Percentiles rank a stretch among this genome's conserved stretches.
Evolutionary conservation across 2,888 invertebrate species (phyloP).

Genomic region (Pemphredon lugubris): DNA sequence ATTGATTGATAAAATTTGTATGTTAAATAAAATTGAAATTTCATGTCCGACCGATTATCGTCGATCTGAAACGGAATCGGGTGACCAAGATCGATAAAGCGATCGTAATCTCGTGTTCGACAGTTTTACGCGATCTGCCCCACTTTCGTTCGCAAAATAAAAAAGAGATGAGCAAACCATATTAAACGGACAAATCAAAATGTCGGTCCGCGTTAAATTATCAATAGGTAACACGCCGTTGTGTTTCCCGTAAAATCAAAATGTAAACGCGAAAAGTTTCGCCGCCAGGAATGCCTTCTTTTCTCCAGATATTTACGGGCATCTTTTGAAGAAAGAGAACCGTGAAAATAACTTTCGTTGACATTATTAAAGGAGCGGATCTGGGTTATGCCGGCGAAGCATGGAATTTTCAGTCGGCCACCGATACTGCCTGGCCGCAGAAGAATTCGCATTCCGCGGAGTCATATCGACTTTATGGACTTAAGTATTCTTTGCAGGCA

Average conservation of each 20-base stretch:
- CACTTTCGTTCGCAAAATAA: no score
- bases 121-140: no score
- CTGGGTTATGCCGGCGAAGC: conserved; percentile 15
- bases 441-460: conserved; percentile 28
- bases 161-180: no score
- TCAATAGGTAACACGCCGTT: conserved; percentile 4
- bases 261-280: conserved; percentile 39
- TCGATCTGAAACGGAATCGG: no score
- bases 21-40: no score
- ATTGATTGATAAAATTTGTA: background rate
- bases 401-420: conserved; percentile 19
- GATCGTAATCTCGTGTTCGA: no score
- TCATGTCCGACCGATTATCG: no score
- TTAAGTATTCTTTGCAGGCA: conserved; percentile 45
- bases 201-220: conserved; percentile 16
- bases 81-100: no score
- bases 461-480: conserved; percentile 5
- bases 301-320: conserved; percentile 2
- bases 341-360: conserved; percentile 19
- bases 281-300: conserved; percentile 3
- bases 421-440: background rate
- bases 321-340: background rate
- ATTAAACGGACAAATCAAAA: no score
- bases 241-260: conserved; percentile 17
- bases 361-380: conserved; percentile 31